Conservation (phyloP, 2,113 vertebrate genomes). For the Coregonus clupeaformis region DNA sequence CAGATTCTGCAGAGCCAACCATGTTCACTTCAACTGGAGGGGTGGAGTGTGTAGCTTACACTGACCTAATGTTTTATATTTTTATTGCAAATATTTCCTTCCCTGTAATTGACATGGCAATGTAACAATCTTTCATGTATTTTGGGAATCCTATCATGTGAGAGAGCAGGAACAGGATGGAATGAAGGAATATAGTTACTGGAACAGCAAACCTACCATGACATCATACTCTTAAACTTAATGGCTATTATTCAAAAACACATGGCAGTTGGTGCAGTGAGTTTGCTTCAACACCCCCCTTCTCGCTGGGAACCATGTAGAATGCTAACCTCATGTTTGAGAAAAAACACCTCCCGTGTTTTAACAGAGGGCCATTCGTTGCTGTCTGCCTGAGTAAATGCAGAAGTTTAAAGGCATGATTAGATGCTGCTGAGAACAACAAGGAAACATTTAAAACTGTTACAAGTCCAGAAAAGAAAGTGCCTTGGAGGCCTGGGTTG, state of each 20-base stretch:
- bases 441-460: too few species aligned
- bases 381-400: conserved; percentile 33
- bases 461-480: conserved; percentile 12
- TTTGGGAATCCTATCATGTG: conserved; percentile 42
- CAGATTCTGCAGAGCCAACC: not conserved
- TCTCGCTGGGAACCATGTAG: not conserved
- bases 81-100: conserved; percentile 37
- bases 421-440: too few species aligned
- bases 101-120: not conserved
- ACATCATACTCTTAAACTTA: conserved; percentile 69
- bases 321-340: conserved; percentile 32
- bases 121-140: conserved; percentile 3
- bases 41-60: too few species aligned
- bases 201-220: conserved; percentile 59
- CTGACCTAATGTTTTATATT: conserved; percentile 2
- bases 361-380: conserved; percentile 25
- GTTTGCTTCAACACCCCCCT: conserved; percentile 24
- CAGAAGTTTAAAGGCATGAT: not conserved
- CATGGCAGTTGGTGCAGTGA: conserved; percentile 54
- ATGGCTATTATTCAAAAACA: conserved; percentile 65
- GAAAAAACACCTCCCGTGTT: conserved; percentile 44
- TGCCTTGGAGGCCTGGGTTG: conserved; percentile 19
- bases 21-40: not conserved
- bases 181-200: conserved; percentile 64
- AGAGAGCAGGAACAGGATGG: conserved; percentile 41